Percentiles rank a stretch among this genome's conserved stretches.
phyloP scores from a whole-genome alignment of 2,797 vertebrate species.

The Cephalopachus bancanus region DNA sequence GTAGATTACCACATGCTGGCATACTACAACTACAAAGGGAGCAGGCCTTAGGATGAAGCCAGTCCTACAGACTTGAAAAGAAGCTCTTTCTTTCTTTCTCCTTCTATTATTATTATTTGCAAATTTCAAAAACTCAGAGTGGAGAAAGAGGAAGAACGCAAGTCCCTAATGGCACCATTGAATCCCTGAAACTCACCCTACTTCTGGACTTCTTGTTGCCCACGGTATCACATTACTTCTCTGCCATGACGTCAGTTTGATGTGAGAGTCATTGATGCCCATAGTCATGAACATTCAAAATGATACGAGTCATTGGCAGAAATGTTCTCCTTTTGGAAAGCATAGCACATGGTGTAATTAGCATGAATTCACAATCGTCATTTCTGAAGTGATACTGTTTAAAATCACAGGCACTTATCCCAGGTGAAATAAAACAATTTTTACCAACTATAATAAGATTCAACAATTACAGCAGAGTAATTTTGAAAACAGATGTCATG shows the following conservation, averaged over 20 bases:
- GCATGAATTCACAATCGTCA: conserved; percentile 46
- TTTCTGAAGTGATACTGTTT: conserved; percentile 75
- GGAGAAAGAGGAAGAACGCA: conserved; percentile 17
- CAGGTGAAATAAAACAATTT: conserved; percentile 79
- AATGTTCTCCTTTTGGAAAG: conserved; percentile 41
- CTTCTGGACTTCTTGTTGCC: conserved; percentile 3
- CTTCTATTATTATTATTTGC: background rate
- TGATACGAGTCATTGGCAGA: conserved; percentile 31
- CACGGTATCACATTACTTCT: background rate
- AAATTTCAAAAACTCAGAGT: conserved; percentile 14
- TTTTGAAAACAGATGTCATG: conserved; percentile 79
- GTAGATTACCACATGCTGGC: background rate
- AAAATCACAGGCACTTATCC: conserved; percentile 70
- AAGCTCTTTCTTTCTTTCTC: background rate
- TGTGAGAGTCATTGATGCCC: background rate
- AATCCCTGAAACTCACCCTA: background rate
- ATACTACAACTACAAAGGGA: background rate
- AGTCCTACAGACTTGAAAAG: background rate
- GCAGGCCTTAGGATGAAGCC: background rate
- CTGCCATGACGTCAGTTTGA: background rate
- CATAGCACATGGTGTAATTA: conserved; percentile 37
- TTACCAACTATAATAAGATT: conserved; percentile 75
- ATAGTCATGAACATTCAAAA: background rate
- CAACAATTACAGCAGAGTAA: conserved; percentile 73
- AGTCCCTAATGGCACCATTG: background rate